Evolutionary conservation across 2,797 vertebrate genomes (phyloP), one percentile per base, ranked within the genome.

Genomic region (Fundulus diaphanus): DNA sequence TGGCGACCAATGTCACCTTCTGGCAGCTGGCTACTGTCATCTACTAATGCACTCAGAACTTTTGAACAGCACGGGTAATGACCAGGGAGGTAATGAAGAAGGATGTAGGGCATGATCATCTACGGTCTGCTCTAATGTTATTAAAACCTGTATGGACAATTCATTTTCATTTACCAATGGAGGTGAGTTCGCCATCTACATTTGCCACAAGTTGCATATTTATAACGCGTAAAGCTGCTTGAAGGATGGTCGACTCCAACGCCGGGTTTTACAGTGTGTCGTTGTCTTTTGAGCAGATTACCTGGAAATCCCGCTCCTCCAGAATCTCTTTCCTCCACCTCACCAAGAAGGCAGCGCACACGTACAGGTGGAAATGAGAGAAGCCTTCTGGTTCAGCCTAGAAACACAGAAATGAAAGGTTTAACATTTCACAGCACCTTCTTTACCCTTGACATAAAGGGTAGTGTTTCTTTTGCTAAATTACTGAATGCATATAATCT

Each of bases 351-450:
- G 98, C 98, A 3, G 98, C 98, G 16, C 98, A 99, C 66, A 99
- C 98, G 7, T 99, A 99, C 74, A 99, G 91, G 92, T 99, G 98
- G 93, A 99, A 99, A 83, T 97, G 98, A 69, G 98, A 99, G 94
- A 99, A 99, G 29, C 98, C 98, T 90, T 99, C 98, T 22, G 98
- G 98, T 94, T 99, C 98, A 66, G 98, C 97, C 98, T 99, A 44
- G 69, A 89, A 31, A 70, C 24, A 71, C 40, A 83, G 35, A 68
- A 33, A 70, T 54, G 20, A 72, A 63, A 75, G 35, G 57, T 79
- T 81, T 44, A 71, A 78, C 31, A 72, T 73, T 76, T 78, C 35
- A 59, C 42, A 79, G n/a, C 13, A 27, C n/a, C 18, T 49, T 70
- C 63, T 40, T 3, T 4, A 65, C 22, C 46, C 69, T 57, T 77